Base-by-base conservation (phyloP, 2,797 vertebrate genomes). In the Adrianichthys oophorus region DNA sequence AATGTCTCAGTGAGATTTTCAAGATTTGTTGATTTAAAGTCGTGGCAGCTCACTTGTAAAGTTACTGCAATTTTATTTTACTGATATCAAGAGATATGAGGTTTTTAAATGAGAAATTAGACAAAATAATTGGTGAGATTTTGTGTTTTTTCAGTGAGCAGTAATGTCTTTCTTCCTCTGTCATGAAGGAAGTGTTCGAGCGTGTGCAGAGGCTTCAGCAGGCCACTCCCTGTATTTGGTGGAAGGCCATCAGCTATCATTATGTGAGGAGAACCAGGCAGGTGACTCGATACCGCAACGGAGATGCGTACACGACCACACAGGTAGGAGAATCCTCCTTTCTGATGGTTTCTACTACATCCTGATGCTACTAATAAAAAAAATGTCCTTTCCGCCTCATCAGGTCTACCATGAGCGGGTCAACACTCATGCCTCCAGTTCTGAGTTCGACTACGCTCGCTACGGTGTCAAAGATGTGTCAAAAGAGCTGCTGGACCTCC, bases 181-280 rank as follows among this genome's bases (percentile, higher is more conserved):
- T 65, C 17, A 18, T n/a, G 4, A 74, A 90, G 89, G 89, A 90
- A 54, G 95, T 95, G 75, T 94, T 93, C 0, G 94, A 95, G 65
- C 93, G 95, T 12, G 91, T 96, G 62, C 93, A 90, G 72, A 90
- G 94, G 43, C 93, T 96, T 48, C 95, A 95, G 81, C 94, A 91
- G 88, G 94, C 94, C 49, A 95, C 94, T 0, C 94, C 95, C 0
- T 96, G 95, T 68, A 95, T 97, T 79, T 97, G 95, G 95, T 97
- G 95, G 95, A 96, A 97, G 85, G 95, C 95, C 82, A 96, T 97
- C 77, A 96, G 95, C 87, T 97, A 97, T 68, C 95, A 97, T 81
- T 96, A 95, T 1, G 92, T 96, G 54, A 91, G 95, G 13, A 91
- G 95, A 62, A 96, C 95, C 1, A 91, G 95, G 48, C 95, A 96